Percentiles rank a stretch among this genome's conserved stretches.
These are phyloP conservation scores for Cyphomyrmex costatus DNA, from an alignment of 1,140 invertebrate genomes.

Conservation along the genomic window DNA sequence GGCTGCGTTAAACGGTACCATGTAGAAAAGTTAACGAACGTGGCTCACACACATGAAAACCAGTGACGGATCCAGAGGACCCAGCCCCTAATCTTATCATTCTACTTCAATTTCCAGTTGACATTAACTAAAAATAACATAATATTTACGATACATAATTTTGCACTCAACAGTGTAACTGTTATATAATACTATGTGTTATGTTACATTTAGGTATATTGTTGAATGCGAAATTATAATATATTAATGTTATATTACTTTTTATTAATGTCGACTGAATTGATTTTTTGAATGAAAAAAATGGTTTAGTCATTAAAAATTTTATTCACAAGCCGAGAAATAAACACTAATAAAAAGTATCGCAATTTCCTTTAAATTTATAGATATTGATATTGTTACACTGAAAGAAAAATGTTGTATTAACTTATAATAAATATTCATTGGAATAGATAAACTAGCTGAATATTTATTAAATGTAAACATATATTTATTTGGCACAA, in stretches of 20 bases:
- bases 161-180: no score
- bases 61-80: conserved; percentile 7
- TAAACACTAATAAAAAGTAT: background rate
- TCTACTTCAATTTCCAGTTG: background rate
- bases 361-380: background rate
- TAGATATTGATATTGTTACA: background rate
- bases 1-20: conserved; percentile 21
- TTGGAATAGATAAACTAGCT: no score
- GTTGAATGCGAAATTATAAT: no score
- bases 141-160: no score
- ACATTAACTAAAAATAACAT: no score
- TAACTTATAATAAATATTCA: no score
- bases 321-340: background rate
- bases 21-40: conserved; percentile 57
- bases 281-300: background rate
- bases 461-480: no score
- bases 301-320: background rate
- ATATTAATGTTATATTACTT: no score
- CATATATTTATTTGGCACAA: no score
- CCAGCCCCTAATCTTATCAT: background rate
- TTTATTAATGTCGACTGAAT: background rate
- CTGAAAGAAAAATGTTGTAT: no score
- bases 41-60: background rate
- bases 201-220: no score
- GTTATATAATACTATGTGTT: no score